A percentile compares a stretch with the other conserved stretches of the same genome.
Conservation (phyloP, 2,113 vertebrate genomes). For the Ochotona princeps region DNA sequence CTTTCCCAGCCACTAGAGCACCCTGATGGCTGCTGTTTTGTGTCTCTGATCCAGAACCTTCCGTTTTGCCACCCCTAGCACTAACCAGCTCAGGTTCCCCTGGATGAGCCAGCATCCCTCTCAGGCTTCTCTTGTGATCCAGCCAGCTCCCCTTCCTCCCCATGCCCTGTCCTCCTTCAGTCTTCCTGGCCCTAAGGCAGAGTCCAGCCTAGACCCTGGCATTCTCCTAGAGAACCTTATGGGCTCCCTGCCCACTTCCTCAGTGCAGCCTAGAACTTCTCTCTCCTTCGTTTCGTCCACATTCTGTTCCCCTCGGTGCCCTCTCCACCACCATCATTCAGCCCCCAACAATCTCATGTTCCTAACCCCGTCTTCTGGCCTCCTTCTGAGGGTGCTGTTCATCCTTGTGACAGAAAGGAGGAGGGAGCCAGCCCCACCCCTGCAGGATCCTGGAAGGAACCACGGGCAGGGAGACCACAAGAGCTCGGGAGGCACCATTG, state of each 20-base stretch:
- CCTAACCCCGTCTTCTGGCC: not conserved
- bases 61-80: not conserved
- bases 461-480: no score
- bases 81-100: not conserved
- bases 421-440: not conserved
- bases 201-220: no score
- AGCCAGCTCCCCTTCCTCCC: no score
- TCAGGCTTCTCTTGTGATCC: rapidly evolving
- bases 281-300: not conserved
- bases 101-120: not conserved
- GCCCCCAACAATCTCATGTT: not conserved
- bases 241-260: rapidly evolving
- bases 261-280: not conserved
- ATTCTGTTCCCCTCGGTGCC: not conserved
- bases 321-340: not conserved
- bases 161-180: rapidly evolving
- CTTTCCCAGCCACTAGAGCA: no score
- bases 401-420: not conserved
- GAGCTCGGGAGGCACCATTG: not conserved
- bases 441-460: not conserved
- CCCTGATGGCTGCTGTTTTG: rapidly evolving
- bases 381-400: rapidly evolving
- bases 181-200: not conserved
- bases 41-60: not conserved
- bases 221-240: not conserved